Base-by-base conservation (phyloP, 2,113 vertebrate species). In the Bagarius yarrelli region DNA sequence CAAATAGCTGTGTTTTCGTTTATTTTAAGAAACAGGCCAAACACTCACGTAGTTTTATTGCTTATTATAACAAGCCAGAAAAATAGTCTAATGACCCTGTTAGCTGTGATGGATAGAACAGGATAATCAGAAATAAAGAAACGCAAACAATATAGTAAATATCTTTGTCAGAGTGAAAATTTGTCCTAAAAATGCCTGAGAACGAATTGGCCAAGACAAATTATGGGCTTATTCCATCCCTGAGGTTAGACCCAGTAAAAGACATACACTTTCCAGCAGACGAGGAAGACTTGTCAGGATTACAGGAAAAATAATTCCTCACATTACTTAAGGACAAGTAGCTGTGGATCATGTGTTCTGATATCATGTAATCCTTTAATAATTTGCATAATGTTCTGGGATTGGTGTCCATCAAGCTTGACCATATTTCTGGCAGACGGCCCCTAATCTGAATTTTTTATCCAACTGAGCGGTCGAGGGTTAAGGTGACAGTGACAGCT, bases 21-120 rank as follows among this genome's bases (percentile, higher is more conserved):
- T 3, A 69, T 30, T 71, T 52, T 71, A 30, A 53, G 27, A 8
- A 52, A 12, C 44, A 52, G n/a, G 30, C 27, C 15, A 52, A n/a
- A 53, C 25, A 71, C 16, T 47, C n/a, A 52, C 30, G 27, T 52
- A 19, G 18, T 71, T 71, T 71, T 25, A 53, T 52, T 52, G 69
- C 47, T 52, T 71, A 53, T 52, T 71, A 52, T 71, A 71, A 30
- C 47, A 71, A 71, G 23, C 47, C 47, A 30, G 47, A 15, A 52
- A 52, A 71, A 71, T 52, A 8, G 69, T 16, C 19, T 71, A 71
- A 52, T 71, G 69, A 44, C 15, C 69, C 69, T 52, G 50, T 8
- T 30, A 71, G 19, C 47, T 53, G 69, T 71, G 69, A 69, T 23
- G 44, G 40, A 69, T 69, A 47, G 40, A 69, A 50, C 16, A 67